A percentile compares a stretch with the other conserved stretches of the same genome.
These are phyloP conservation scores for Troilus luridus DNA, from an alignment of 2,888 invertebrate species.

Conservation along the genomic window DNA sequence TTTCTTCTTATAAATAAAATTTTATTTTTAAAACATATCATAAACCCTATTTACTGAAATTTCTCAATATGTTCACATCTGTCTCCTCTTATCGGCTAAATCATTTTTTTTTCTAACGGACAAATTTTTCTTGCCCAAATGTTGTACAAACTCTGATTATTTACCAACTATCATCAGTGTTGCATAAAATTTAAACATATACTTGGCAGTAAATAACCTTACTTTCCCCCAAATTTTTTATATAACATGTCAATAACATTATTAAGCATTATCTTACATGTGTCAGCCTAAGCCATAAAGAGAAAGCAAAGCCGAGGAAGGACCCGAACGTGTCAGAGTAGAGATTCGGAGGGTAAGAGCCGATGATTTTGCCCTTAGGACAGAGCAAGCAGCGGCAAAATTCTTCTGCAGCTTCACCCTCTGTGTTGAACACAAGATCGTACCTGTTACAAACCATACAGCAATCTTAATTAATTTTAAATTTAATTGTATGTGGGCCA, in stretches of 20 bases:
- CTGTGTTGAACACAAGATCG: constrained; percentile 72
- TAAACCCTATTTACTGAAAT: too few relatives aligned
- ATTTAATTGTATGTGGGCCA: not conserved
- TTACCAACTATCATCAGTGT: too few relatives aligned
- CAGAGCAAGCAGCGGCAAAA: constrained; percentile 68
- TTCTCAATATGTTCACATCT: too few relatives aligned
- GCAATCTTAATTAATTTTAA: not conserved
- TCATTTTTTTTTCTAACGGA: too few relatives aligned
- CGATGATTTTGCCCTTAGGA: constrained; percentile 70
- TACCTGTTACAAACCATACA: constrained; percentile 68
- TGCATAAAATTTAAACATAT: too few relatives aligned
- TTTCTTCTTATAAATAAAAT: too few relatives aligned
- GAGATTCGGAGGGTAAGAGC: constrained; percentile 71
- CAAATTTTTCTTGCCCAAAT: too few relatives aligned
- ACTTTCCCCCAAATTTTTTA: too few relatives aligned
- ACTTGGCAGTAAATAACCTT: too few relatives aligned
- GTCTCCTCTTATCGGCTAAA: too few relatives aligned
- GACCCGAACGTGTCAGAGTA: constrained; percentile 73
- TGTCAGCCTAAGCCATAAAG: constrained; percentile 69
- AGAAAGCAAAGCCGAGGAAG: constrained; percentile 70
- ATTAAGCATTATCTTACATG: constrained; percentile 64
- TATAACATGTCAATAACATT: not conserved
- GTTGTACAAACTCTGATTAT: too few relatives aligned
- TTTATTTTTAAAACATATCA: too few relatives aligned
- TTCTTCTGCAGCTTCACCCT: constrained; percentile 69